Evolutionary conservation across 2,888 invertebrate species (phyloP), one percentile per base, ranked within the genome.

Genomic region (Sinotaia quadrata): DNA sequence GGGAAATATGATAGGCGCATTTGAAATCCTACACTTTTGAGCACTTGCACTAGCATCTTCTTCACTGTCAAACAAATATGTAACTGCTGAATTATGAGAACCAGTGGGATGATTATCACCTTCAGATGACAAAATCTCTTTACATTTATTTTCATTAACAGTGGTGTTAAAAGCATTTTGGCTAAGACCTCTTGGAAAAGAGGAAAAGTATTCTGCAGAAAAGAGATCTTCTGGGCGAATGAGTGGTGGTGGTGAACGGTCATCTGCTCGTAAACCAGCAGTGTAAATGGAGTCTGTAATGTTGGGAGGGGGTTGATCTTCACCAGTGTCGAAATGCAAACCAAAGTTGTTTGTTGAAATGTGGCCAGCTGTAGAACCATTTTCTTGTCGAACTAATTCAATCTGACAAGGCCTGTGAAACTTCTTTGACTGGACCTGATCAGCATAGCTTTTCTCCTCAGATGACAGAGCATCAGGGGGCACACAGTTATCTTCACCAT

Each of bases 221-320:
- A 54, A 65, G 4, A 52, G 56, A 65, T 65, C 65, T 33, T 65
- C 65, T 10, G 65, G 65, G 12, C 44, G 44, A 21, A 65, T 65
- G 4, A 65, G 37, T 1, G 65, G 65, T 21, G 65, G 65, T 0
- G 65, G 65, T 5, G 65, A 65, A 41, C 54, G 65, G 21, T 56
- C 65, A 31, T 65, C 65, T 31, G 65, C 54, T n/a, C 41, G 65
- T n/a, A 18, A 24, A 27, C 7, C 54, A 4, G 54, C 31, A 41
- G 36, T 12, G 27, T 36, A 36, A 36, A 56, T 52, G 41, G 34
- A 21, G n/a, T 56, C 65, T 4, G 56, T 65, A 37, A 56, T 65
- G 44, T 37, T 31, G 12, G 56, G 56, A 15, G 65, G 65, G 3
- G 31, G 65, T 0, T 41, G 29, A 21, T 65, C 65, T n/a, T 65